Conservation (phyloP, 2,113 vertebrate species). For the Gopherus evgoodei region DNA sequence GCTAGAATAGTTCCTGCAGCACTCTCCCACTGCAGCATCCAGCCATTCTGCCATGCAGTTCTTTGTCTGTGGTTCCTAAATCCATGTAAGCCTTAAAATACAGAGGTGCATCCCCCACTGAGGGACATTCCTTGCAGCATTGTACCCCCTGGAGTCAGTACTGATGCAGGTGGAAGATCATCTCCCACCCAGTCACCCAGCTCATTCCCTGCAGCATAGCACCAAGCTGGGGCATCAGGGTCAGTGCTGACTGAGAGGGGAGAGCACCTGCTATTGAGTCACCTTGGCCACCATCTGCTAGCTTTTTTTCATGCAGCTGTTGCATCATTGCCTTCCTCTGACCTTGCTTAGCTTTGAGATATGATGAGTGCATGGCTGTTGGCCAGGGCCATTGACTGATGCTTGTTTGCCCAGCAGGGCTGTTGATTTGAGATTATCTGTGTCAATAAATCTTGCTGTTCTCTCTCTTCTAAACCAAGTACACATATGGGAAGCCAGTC, state of each 20-base stretch:
- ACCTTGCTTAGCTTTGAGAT: neutral
- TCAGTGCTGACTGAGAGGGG: neutral
- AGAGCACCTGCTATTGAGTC: neutral
- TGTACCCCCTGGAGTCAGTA: neutral
- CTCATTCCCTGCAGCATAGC: neutral
- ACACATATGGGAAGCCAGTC: constrained; percentile 59
- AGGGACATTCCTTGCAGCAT: fast-evolving
- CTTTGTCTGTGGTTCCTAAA: neutral
- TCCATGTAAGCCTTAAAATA: neutral
- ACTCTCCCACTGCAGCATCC: neutral
- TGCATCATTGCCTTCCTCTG: neutral
- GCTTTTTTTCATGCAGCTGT: neutral
- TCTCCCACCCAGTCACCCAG: neutral
- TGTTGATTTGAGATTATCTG: neutral
- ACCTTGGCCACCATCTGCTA: neutral
- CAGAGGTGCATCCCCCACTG: neutral
- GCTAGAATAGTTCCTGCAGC: neutral
- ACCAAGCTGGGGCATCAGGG: neutral
- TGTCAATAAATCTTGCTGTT: neutral
- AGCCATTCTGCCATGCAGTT: neutral
- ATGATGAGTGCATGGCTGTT: neutral
- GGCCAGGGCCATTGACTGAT: neutral
- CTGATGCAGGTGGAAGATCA: neutral
- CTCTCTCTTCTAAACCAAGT: constrained; percentile 31
- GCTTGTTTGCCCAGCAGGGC: neutral